phyloP scores from a whole-genome alignment of 53 echinoderm and acorn worm genomes.

The Glandiceps talaboti region DNA sequence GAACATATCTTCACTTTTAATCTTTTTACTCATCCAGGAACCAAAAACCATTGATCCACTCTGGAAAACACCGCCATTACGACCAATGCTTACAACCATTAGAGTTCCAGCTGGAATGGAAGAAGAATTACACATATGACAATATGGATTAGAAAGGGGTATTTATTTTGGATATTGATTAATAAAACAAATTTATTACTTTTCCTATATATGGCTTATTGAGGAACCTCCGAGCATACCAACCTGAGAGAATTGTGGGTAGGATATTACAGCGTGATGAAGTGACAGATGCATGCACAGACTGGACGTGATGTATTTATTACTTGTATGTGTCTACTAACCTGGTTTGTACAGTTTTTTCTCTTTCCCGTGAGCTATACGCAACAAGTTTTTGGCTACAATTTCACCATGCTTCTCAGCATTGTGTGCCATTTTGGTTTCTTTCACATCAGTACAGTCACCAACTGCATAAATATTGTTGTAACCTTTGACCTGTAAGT shows the following conservation, averaged over 20 bases:
- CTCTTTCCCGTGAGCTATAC: background rate
- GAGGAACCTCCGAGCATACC: too few species aligned
- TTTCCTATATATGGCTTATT: too few species aligned
- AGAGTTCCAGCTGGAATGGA: background rate
- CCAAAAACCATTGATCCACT: slow-evolving; percentile 3
- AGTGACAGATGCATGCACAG: too few species aligned
- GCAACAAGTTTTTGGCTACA: background rate
- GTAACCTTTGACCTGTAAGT: slow-evolving; percentile 3
- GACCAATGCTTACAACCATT: background rate
- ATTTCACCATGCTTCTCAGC: background rate
- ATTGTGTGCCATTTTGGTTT: slow-evolving; percentile 3
- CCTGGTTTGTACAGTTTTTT: slow-evolving; percentile 4
- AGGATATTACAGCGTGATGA: too few species aligned
- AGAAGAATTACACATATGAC: too few species aligned
- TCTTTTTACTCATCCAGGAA: background rate
- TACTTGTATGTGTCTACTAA: slow-evolving; percentile 2
- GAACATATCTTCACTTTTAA: slow-evolving; percentile 7
- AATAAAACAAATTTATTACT: too few species aligned
- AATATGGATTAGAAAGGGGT: too few species aligned
- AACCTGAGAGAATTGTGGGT: too few species aligned
- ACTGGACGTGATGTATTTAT: too few species aligned
- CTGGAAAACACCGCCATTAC: slow-evolving; percentile 3
- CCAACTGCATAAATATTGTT: slow-evolving; percentile 5
- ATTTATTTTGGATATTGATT: too few species aligned
- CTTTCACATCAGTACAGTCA: slow-evolving; percentile 2